Base-by-base conservation (phyloP, 2,888 invertebrate species). In the Hemaris fuciformis region DNA sequence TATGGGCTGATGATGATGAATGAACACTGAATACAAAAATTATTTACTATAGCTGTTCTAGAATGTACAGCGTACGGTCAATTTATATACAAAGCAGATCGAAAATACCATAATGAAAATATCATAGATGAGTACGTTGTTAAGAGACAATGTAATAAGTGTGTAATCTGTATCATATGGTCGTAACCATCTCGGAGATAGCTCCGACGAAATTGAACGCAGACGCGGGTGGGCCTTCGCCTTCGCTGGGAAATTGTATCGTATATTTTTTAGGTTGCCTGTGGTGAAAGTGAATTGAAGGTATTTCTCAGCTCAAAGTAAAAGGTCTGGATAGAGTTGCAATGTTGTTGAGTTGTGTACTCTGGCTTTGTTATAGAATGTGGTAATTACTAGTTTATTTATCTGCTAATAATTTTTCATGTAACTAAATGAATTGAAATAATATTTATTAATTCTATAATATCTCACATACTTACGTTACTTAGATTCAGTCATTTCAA, bases 211-310 rank as follows among this genome's bases (percentile, higher is more conserved):
- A 48, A 53, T 53, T 31, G 53, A 18, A 53, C 53, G 53, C 10
- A 31, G 18, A 53, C 25, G 23, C 63, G 46, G 46, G 41, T 63
- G 66, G 60, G 57, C 63, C 53, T 62, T 62, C 64, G 67, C 15
- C 15, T 53, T 53, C 31, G 15, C 15, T 8, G 20, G 3, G 18
- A 53, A 53, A 31, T 53, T 53, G 15, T 53, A 53, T 53, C n/a
- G 6, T 57, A 34, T n/a, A 7, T 41, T 41, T 15, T 57, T 41
- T 22, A 57, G 41, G 23, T 20, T 41, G 38, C 38, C 38, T 38
- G 57, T 41, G 23, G 41, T 38, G 34, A 38, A 41, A 41, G 41
- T 27, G 31, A 31, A 18, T 53, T 34, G 8, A 10, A 13, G 20
- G 18, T n/a, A 34, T 53, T 53, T 27, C 27, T 53, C 18, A 53